These are phyloP conservation scores for Aphelinus atriplicis DNA, from an alignment of 1,140 invertebrate species.

Conservation along the genomic window DNA sequence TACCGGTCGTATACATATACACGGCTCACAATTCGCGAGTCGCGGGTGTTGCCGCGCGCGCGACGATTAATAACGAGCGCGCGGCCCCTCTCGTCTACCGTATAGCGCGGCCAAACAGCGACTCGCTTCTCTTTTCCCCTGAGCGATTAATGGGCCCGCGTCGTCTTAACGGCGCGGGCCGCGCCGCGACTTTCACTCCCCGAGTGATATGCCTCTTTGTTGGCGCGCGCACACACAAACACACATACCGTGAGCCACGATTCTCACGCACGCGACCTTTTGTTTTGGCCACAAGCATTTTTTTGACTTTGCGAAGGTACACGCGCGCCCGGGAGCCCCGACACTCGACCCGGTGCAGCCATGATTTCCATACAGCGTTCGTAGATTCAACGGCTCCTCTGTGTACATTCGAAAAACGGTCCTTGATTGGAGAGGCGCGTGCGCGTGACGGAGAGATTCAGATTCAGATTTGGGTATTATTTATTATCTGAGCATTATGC, in stretches of 20 bases:
- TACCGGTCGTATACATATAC: neutral
- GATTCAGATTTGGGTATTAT: no score
- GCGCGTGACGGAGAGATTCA: no score
- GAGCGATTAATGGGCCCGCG: conserved; percentile 50
- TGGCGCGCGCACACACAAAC: conserved; percentile 12
- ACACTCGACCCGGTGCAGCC: no score
- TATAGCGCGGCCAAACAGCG: no score
- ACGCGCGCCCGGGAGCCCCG: conserved; percentile 12
- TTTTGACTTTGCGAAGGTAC: no score
- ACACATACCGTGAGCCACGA: conserved; percentile 23
- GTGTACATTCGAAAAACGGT: no score
- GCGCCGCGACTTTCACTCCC: conserved; percentile 49
- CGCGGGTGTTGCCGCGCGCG: conserved; percentile 1
- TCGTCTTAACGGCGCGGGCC: conserved; percentile 42
- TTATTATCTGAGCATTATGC: no score
- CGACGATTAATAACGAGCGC: conserved; percentile 45
- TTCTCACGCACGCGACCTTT: conserved; percentile 43
- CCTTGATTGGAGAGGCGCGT: no score
- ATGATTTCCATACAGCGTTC: no score
- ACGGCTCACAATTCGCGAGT: neutral
- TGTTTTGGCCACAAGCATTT: conserved; percentile 18
- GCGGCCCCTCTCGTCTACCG: neutral
- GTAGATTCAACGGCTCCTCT: no score
- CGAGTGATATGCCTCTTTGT: conserved; percentile 46
- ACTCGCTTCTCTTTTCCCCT: conserved; percentile 10